Conservation (phyloP, 1,140 invertebrate genomes). For the Drosophila albomicans region DNA sequence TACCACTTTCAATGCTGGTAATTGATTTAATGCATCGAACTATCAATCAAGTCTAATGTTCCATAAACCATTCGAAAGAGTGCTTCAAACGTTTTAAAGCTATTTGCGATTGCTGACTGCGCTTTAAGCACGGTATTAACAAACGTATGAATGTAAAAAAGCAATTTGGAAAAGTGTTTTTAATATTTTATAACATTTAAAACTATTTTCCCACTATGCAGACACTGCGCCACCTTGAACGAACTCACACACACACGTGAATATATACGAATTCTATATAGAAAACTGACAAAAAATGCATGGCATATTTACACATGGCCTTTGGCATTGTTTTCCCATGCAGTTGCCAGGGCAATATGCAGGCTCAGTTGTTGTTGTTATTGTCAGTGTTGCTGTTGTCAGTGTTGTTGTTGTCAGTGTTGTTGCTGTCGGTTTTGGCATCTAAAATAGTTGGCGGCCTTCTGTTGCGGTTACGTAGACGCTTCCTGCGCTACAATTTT, state of each 20-base stretch:
- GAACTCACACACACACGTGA: background rate
- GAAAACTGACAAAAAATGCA: constrained; percentile 57
- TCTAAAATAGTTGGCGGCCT: constrained; percentile 77
- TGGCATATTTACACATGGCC: constrained; percentile 79
- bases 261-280: constrained; percentile 24
- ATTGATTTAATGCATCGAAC: no score
- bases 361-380: constrained; percentile 29
- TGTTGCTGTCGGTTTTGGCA: constrained; percentile 66
- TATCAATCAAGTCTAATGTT: no score
- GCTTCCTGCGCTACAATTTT: constrained; percentile 64
- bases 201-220: constrained; percentile 28
- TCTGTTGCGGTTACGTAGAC: constrained; percentile 75
- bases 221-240: constrained; percentile 28
- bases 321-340: constrained; percentile 76
- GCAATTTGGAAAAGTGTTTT: constrained; percentile 8
- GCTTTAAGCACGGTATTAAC: background rate
- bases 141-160: constrained; percentile 5
- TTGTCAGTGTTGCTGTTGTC: constrained; percentile 31
- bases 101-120: background rate
- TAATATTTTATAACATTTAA: constrained; percentile 21
- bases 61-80: no score
- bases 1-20: no score
- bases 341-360: constrained; percentile 58
- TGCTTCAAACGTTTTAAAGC: no score
- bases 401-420: constrained; percentile 35